These are phyloP conservation scores for Bolinopsis microptera DNA, from an alignment of 37 sponge, comb jelly and placozoan species.

Conservation along the genomic window DNA sequence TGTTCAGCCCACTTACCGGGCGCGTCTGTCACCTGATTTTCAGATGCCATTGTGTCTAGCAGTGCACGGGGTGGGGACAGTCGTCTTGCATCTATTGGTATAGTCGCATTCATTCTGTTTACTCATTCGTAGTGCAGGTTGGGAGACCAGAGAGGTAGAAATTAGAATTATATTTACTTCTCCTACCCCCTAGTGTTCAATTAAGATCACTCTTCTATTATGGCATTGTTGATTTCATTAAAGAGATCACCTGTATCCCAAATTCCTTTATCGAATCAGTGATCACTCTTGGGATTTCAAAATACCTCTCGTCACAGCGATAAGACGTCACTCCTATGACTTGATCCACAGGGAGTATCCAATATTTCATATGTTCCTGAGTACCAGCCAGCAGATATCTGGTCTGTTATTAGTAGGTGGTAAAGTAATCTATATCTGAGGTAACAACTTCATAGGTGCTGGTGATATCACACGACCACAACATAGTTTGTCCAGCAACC, in stretches of 20 bases:
- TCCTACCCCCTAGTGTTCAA: not conserved
- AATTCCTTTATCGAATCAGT: not conserved
- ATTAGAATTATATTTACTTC: not conserved
- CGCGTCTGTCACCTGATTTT: not conserved
- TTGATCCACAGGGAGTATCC: not conserved
- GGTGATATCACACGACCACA: not conserved
- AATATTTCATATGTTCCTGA: not conserved
- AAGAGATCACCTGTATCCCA: not conserved
- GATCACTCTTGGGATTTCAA: not conserved
- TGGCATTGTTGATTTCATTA: not conserved
- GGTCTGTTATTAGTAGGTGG: not conserved
- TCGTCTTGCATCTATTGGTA: not conserved
- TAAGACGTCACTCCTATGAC: not conserved
- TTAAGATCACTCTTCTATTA: not conserved
- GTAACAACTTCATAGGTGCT: not conserved
- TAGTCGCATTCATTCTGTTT: not conserved
- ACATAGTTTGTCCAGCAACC: not conserved
- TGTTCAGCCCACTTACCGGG: not conserved
- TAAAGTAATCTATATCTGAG: not conserved
- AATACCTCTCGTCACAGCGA: not conserved
- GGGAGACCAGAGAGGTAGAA: not conserved
- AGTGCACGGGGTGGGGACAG: not conserved
- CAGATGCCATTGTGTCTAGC: not conserved
- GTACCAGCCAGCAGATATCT: not conserved
- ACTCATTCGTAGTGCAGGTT: not conserved